phyloP scores from a whole-genome alignment of 2,797 vertebrate species.

The Peromyscus aztecus region DNA sequence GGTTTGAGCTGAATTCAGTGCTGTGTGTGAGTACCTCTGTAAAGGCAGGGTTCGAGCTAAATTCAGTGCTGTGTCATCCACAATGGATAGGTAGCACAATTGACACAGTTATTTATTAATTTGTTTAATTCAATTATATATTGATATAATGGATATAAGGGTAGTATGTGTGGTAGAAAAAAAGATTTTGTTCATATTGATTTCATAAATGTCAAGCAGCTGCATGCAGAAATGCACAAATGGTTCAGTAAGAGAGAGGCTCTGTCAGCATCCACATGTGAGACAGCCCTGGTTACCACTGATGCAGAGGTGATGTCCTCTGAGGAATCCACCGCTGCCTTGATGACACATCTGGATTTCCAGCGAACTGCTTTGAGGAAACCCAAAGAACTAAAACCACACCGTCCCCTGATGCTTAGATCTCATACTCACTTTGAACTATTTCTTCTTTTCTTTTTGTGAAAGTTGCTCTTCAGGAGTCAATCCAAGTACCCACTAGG shows the following conservation, averaged over 20 bases:
- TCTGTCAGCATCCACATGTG: rapidly evolving
- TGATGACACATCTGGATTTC: background rate
- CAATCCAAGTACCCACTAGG: background rate
- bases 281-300: rapidly evolving
- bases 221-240: background rate
- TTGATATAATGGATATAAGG: too few relatives aligned
- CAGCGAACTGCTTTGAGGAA: background rate
- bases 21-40: too few relatives aligned
- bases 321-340: background rate
- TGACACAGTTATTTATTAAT: background rate
- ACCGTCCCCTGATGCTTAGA: background rate
- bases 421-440: background rate
- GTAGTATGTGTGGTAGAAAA: background rate
- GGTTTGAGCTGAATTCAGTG: background rate
- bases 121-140: background rate
- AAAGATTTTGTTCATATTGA: background rate
- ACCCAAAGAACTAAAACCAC: background rate
- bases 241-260: background rate
- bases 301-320: rapidly evolving
- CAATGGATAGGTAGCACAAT: background rate
- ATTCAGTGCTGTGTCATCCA: too few relatives aligned
- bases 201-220: background rate
- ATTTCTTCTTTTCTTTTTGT: background rate
- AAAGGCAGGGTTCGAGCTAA: too few relatives aligned
- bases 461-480: background rate